Conservation (phyloP, 2,888 invertebrate genomes). For the Ophion slaviceki region DNA sequence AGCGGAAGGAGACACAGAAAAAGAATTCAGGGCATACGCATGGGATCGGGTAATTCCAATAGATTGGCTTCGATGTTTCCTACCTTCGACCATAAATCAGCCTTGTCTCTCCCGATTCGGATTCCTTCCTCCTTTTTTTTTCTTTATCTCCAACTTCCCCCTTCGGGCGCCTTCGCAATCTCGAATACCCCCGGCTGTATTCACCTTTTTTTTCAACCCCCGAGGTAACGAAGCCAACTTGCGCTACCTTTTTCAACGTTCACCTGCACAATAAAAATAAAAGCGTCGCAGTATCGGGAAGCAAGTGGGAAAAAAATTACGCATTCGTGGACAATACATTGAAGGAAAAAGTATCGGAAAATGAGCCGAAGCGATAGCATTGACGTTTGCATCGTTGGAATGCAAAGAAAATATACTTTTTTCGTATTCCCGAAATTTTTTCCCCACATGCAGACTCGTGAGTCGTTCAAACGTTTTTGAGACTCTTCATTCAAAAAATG, state of each 20-base stretch:
- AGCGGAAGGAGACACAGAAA: constrained; percentile 37
- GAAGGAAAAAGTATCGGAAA: background rate
- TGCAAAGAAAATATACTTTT: too few species aligned
- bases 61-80: constrained; percentile 73
- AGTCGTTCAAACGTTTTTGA: too few species aligned
- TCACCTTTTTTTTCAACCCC: constrained; percentile 5
- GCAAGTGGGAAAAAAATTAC: background rate
- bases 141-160: constrained; percentile 49
- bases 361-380: too few species aligned
- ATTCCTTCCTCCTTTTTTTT: constrained; percentile 28
- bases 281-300: background rate
- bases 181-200: constrained; percentile 23
- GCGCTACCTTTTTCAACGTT: background rate
- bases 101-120: constrained; percentile 36
- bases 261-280: background rate
- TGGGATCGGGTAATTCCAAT: constrained; percentile 75
- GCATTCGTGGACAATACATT: background rate
- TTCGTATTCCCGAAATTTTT: too few species aligned
- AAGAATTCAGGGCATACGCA: constrained; percentile 63
- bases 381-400: too few species aligned
- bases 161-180: constrained; percentile 18
- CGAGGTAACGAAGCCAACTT: constrained; percentile 6
- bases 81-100: constrained; percentile 68
- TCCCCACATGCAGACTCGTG: too few species aligned
- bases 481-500: too few species aligned